A percentile compares a stretch with the other conserved stretches of the same genome.
Evolutionary conservation across 2,113 vertebrate genomes (phyloP).

Genomic region (Probosciger aterrimus): DNA sequence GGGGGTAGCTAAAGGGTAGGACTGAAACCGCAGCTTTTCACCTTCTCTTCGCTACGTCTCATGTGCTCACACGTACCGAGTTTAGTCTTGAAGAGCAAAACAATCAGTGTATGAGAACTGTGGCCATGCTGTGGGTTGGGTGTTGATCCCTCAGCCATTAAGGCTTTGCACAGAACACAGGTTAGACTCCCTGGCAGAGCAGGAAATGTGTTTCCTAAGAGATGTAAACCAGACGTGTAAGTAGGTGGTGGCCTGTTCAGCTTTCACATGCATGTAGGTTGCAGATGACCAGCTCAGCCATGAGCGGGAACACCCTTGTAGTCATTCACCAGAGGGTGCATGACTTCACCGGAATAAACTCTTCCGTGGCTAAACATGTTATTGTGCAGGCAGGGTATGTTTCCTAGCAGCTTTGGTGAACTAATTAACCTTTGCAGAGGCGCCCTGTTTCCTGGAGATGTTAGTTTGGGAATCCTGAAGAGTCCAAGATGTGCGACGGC

Average conservation of each 20-base stretch:
- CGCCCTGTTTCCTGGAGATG: background rate
- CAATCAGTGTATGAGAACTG: background rate
- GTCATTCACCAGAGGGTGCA: background rate
- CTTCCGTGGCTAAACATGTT: background rate
- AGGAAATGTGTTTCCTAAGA: background rate
- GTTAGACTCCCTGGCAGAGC: background rate
- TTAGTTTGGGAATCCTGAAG: background rate
- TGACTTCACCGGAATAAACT: background rate
- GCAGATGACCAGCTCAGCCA: background rate
- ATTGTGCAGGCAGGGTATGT: background rate
- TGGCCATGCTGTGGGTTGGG: accelerated
- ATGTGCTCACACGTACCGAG: background rate
- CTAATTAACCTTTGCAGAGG: constrained; percentile 12
- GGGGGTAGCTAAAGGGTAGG: background rate
- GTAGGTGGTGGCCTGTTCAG: background rate
- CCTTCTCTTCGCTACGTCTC: accelerated
- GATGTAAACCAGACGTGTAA: background rate
- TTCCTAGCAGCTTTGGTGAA: constrained; percentile 13
- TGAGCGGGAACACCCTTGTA: background rate
- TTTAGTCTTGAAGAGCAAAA: background rate
- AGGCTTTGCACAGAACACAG: background rate
- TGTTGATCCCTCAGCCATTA: accelerated
- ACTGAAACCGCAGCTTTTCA: background rate
- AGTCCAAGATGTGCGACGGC: background rate
- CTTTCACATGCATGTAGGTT: background rate